phyloP scores from a whole-genome alignment of 2,113 vertebrate species.

The Leptodactylus fuscus region DNA sequence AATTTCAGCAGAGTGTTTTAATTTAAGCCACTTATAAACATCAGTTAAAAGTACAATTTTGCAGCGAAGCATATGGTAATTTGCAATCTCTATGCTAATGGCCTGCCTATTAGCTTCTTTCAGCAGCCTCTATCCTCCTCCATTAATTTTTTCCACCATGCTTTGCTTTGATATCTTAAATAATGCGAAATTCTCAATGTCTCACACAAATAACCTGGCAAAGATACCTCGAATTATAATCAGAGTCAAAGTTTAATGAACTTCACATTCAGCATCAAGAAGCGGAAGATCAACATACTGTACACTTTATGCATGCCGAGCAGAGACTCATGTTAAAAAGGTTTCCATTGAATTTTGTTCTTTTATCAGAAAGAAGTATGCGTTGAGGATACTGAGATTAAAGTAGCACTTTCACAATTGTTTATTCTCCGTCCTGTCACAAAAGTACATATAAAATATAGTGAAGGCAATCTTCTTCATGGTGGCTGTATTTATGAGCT shows the following conservation, averaged over 20 bases:
- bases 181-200: neutral
- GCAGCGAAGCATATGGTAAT: neutral
- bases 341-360: too few relatives aligned
- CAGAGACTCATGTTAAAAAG: too few relatives aligned
- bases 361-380: neutral
- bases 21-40: slow-evolving; percentile 8
- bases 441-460: too few relatives aligned
- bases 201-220: neutral
- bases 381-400: too few relatives aligned
- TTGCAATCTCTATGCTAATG: slow-evolving; percentile 10
- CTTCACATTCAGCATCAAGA: neutral
- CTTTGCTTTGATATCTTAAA: slow-evolving; percentile 8
- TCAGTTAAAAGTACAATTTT: neutral
- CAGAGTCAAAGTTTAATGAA: neutral
- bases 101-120: neutral
- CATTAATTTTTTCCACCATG: neutral
- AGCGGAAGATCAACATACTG: neutral
- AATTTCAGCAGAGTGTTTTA: neutral
- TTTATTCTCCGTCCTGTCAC: too few relatives aligned
- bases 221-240: neutral
- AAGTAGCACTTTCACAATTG: too few relatives aligned
- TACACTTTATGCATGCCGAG: neutral
- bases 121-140: neutral
- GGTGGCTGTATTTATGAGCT: too few relatives aligned
- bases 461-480: too few relatives aligned